A percentile compares a stretch with the other conserved stretches of the same genome.
phyloP scores from a whole-genome alignment of 1,140 invertebrate genomes.

The Tyrophagus putrescentiae region DNA sequence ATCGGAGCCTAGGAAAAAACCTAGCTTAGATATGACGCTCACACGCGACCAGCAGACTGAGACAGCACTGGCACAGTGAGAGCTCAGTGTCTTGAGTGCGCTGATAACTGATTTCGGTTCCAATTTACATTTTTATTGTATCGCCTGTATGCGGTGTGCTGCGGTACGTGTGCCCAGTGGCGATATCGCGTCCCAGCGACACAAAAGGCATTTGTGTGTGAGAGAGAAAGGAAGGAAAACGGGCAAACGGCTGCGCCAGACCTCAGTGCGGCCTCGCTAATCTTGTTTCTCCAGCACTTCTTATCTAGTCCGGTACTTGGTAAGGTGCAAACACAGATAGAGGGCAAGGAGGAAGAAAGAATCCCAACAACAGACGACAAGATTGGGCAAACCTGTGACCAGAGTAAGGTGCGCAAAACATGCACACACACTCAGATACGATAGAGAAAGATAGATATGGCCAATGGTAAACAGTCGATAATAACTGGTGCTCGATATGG shows the following conservation, averaged over 20 bases:
- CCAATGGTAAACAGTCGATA: not conserved
- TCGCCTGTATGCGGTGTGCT: not conserved
- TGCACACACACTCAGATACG: not conserved
- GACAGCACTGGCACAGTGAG: not conserved
- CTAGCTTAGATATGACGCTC: conserved; percentile 4
- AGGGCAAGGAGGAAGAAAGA: too few species aligned
- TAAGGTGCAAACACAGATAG: not conserved
- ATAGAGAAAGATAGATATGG: not conserved
- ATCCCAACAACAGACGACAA: too few species aligned
- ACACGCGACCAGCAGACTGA: too few species aligned
- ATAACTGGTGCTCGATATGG: not conserved
- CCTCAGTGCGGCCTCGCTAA: not conserved
- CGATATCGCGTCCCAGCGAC: too few species aligned
- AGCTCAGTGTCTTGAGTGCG: too few species aligned
- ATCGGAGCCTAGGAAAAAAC: conserved; percentile 15
- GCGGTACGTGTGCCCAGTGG: not conserved
- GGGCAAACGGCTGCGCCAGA: too few species aligned
- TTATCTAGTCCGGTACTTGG: conserved; percentile 6
- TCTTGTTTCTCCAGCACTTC: conserved; percentile 7
- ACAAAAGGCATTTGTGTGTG: too few species aligned
- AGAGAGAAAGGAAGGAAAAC: too few species aligned
- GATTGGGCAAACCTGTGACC: not conserved
- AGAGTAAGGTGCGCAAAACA: not conserved
- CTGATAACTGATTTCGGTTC: not conserved
- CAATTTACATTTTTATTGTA: conserved; percentile 12